Evolutionary conservation across 2,888 invertebrate genomes (phyloP).

Genomic region (Ceratothoa steindachneri): DNA sequence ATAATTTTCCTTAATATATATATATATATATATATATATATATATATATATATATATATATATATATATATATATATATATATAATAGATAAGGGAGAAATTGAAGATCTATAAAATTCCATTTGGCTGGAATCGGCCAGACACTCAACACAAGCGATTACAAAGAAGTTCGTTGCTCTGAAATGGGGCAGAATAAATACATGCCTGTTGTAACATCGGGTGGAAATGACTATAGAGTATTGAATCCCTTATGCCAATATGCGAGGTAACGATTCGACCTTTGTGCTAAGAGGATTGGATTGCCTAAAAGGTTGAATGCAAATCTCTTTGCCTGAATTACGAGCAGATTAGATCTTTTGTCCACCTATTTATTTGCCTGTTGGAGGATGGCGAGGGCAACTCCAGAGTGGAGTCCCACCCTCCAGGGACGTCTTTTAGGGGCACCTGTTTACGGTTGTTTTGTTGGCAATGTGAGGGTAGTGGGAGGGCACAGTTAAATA

Average conservation of each 20-base stretch:
- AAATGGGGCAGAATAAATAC: background rate
- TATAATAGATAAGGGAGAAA: background rate
- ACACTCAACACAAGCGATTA: background rate
- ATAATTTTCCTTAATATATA: background rate
- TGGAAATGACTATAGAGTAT: conserved; percentile 10
- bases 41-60: background rate
- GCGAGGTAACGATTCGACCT: background rate
- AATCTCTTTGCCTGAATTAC: conserved; percentile 5
- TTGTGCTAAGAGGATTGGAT: conserved; percentile 9
- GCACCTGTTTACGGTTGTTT: background rate
- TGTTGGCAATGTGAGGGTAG: no score
- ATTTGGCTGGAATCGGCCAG: background rate
- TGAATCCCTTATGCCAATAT: conserved; percentile 8
- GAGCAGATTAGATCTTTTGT: conserved; percentile 12
- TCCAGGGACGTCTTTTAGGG: background rate
- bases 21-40: background rate
- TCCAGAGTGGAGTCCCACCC: background rate
- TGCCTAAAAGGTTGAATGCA: conserved; percentile 13
- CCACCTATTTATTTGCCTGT: conserved; percentile 7
- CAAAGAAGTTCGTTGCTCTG: background rate
- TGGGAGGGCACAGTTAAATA: no score
- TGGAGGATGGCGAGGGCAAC: background rate
- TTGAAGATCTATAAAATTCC: background rate
- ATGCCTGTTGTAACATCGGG: conserved; percentile 1
- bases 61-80: no score